A percentile compares a stretch with the other conserved stretches of the same genome.
phyloP scores from a whole-genome alignment of 2,888 invertebrate genomes.

The Camptogramma bilineatum region DNA sequence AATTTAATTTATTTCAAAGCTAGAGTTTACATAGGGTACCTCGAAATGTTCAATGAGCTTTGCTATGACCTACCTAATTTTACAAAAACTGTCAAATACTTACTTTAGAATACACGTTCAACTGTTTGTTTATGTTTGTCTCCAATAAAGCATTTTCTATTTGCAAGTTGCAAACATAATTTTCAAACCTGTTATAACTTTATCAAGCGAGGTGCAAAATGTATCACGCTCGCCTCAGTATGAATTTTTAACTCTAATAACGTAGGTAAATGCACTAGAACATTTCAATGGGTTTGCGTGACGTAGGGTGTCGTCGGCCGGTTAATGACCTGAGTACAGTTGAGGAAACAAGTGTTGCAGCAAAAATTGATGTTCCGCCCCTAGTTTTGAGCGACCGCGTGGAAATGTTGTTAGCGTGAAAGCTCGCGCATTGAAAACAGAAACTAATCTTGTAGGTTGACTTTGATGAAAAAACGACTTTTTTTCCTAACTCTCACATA shows the following conservation, averaged over 20 bases:
- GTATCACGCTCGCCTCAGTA: conserved; percentile 2
- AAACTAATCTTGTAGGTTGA: too few relatives aligned
- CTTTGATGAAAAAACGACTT: too few relatives aligned
- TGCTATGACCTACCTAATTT: too few relatives aligned
- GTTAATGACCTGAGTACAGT: conserved; percentile 15
- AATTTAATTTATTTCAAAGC: background rate
- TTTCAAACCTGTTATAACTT: conserved; percentile 12
- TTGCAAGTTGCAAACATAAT: conserved; percentile 13
- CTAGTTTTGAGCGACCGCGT: too few relatives aligned
- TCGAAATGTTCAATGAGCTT: too few relatives aligned
- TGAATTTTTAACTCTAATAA: conserved; percentile 30
- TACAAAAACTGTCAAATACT: too few relatives aligned
- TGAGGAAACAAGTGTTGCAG: background rate
- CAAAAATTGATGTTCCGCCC: background rate
- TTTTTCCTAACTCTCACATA: too few relatives aligned
- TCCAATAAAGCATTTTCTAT: background rate
- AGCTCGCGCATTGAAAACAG: too few relatives aligned
- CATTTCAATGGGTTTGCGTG: conserved; percentile 17
- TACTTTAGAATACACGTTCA: background rate
- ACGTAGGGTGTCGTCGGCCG: conserved; percentile 12
- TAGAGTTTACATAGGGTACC: too few relatives aligned
- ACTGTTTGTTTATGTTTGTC: background rate
- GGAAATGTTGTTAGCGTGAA: too few relatives aligned
- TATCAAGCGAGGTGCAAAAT: conserved; percentile 26
- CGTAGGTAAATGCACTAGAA: conserved; percentile 13